Percentiles rank a stretch among this genome's conserved stretches.
Evolutionary conservation across 2,113 vertebrate genomes (phyloP).

Genomic region (Takifugu bimaculatus): DNA sequence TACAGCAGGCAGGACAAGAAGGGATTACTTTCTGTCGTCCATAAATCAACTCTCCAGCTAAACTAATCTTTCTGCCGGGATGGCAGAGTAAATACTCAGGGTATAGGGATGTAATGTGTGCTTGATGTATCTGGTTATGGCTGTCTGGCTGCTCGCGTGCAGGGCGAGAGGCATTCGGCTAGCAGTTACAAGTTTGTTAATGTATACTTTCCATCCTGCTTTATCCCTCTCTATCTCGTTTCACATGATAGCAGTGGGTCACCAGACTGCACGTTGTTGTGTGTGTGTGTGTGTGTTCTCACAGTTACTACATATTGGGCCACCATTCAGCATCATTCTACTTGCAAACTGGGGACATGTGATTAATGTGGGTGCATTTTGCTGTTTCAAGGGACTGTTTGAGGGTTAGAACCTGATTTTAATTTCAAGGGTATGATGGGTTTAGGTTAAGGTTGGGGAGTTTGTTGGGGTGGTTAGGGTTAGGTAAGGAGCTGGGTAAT

Average conservation of each 20-base stretch:
- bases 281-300: neutral
- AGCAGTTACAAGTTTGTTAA: slow-evolving; percentile 78
- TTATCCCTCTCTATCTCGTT: slow-evolving; percentile 78
- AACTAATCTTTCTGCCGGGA: slow-evolving; percentile 87
- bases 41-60: slow-evolving; percentile 90
- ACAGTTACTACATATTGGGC: neutral
- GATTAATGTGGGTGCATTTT: too few relatives aligned
- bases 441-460: too few relatives aligned
- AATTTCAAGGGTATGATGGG: too few relatives aligned
- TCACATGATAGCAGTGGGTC: slow-evolving; percentile 27
- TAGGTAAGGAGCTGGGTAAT: too few relatives aligned
- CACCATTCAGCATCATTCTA: too few relatives aligned
- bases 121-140: slow-evolving; percentile 63
- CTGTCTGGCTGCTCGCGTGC: slow-evolving; percentile 50
- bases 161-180: slow-evolving; percentile 49
- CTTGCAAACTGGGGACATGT: too few relatives aligned
- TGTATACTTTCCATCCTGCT: slow-evolving; percentile 76
- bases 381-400: too few relatives aligned
- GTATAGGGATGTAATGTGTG: slow-evolving; percentile 63
- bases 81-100: slow-evolving; percentile 82
- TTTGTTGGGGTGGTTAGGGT: too few relatives aligned
- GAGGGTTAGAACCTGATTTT: too few relatives aligned
- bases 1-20: slow-evolving; percentile 76
- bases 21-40: slow-evolving; percentile 86
- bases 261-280: slow-evolving; percentile 6